phyloP scores from a whole-genome alignment of 2,113 vertebrate species.

The Datnioides undecimradiatus region DNA sequence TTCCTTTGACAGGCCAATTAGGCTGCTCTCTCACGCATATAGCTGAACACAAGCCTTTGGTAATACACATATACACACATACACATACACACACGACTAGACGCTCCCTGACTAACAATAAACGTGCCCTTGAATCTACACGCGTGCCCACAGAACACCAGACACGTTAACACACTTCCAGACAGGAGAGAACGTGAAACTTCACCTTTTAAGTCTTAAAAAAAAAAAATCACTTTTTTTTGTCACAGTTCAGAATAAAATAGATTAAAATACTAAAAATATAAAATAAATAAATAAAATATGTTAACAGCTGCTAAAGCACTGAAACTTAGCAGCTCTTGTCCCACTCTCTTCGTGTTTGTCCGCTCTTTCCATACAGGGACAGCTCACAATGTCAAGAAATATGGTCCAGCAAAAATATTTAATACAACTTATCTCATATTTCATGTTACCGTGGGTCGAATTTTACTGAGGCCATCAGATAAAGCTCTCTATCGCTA shows the following conservation, averaged over 20 bases:
- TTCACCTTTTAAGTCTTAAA: constrained; percentile 1
- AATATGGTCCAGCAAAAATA: background rate
- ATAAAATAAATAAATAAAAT: no score
- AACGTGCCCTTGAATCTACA: background rate
- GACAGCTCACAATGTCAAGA: background rate
- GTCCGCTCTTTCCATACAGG: background rate
- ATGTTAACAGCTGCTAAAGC: background rate
- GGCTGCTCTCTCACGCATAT: constrained; percentile 59
- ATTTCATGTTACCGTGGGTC: background rate
- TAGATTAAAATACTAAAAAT: no score
- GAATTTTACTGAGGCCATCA: background rate
- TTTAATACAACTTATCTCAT: background rate
- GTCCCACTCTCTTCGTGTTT: background rate
- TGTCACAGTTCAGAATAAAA: constrained; percentile 1
- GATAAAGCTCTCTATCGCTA: background rate
- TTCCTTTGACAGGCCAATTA: constrained; percentile 77
- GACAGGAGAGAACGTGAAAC: background rate
- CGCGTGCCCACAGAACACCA: fast-evolving
- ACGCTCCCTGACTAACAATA: background rate
- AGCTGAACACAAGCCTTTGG: constrained; percentile 35
- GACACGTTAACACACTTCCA: background rate
- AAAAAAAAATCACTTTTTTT: no score
- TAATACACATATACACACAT: constrained; percentile 13
- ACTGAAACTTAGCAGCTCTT: background rate
- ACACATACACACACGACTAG: background rate